A percentile compares a stretch with the other conserved stretches of the same genome.
Conservation (phyloP, 2,113 vertebrate species). For the Amazona guildingii region DNA sequence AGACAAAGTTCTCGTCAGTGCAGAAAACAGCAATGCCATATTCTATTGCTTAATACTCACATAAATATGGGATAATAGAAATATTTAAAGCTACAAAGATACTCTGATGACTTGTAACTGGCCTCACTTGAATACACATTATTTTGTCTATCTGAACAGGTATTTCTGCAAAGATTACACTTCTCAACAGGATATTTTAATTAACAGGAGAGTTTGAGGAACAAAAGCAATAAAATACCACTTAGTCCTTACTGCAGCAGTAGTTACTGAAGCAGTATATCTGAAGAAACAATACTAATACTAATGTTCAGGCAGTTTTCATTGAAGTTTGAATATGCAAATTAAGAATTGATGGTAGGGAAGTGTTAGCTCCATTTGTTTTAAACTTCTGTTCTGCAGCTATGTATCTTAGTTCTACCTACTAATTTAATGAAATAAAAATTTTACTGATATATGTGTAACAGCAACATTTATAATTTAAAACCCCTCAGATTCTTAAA, state of each 20-base stretch:
- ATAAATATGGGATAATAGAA: background rate
- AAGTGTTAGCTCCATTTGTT: background rate
- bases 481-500: background rate
- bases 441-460: background rate
- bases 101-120: background rate
- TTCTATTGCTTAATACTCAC: background rate
- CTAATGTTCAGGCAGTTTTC: background rate
- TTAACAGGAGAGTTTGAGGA: background rate
- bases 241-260: background rate
- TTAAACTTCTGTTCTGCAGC: background rate
- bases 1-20: background rate
- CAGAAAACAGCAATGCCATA: background rate
- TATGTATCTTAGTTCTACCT: background rate
- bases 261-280: background rate
- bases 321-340: background rate
- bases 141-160: background rate
- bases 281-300: background rate
- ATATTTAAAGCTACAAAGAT: background rate
- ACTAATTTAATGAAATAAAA: background rate
- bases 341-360: background rate
- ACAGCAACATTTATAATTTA: background rate
- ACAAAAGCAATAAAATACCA: background rate
- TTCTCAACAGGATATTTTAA: background rate
- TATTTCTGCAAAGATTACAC: background rate
- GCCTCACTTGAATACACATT: background rate